phyloP scores from a whole-genome alignment of 2,797 vertebrate species.

The Chelmon rostratus region DNA sequence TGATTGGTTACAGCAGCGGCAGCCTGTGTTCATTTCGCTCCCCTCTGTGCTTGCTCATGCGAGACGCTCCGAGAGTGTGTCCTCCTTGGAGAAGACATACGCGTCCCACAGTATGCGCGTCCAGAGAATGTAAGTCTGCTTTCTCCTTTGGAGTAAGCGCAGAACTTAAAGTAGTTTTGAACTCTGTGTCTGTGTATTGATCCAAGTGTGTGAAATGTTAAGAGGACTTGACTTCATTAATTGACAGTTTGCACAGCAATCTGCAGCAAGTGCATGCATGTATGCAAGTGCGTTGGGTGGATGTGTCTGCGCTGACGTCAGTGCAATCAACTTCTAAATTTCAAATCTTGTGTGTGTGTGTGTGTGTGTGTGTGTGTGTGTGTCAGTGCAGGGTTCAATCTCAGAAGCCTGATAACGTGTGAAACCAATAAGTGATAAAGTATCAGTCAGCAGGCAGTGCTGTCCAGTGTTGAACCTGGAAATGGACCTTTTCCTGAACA shows the following conservation, averaged over 20 bases:
- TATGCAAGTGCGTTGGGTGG: background rate
- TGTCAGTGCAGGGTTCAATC: conserved; percentile 50
- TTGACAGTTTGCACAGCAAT: conserved; percentile 1
- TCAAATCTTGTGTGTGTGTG: conserved; percentile 10
- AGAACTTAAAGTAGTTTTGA: background rate
- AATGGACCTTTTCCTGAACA: conserved; percentile 66
- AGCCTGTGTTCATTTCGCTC: conserved; percentile 70
- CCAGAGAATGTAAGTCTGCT: conserved; percentile 17
- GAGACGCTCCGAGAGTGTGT: conserved; percentile 57
- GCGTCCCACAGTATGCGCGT: conserved; percentile 37
- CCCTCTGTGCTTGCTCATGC: conserved; percentile 72
- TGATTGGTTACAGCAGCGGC: conserved; percentile 74
- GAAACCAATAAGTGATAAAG: conserved; percentile 75
- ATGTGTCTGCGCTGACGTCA: background rate
- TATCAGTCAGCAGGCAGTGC: conserved; percentile 55
- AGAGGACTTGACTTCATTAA: conserved; percentile 3
- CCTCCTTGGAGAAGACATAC: conserved; percentile 58
- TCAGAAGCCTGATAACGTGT: conserved; percentile 54
- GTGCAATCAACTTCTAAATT: conserved; percentile 23
- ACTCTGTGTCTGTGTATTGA: background rate
- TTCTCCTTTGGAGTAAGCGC: conserved; percentile 18
- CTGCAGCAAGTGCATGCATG: background rate
- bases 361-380: conserved; percentile 9
- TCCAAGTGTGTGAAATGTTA: background rate
- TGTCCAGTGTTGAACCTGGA: conserved; percentile 58